phyloP scores from a whole-genome alignment of 2,797 vertebrate genomes.

The Heteromormyrus szaboi region DNA sequence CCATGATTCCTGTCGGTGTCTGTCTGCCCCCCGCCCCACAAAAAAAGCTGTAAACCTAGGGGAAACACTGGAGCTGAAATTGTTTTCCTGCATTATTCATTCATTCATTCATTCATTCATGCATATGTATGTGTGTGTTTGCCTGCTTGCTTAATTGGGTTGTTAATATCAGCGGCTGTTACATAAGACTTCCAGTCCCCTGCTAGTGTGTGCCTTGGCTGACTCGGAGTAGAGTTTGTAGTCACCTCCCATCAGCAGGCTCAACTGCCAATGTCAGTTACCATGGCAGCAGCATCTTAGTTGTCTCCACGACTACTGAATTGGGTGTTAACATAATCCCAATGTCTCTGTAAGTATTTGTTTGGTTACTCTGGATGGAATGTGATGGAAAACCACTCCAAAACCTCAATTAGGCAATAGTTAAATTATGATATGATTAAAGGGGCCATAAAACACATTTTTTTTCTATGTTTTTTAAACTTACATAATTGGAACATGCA shows the following conservation, averaged over 20 bases:
- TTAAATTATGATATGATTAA: not conserved
- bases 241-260: constrained; percentile 10
- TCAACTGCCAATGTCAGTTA: constrained; percentile 19
- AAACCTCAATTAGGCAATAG: not conserved
- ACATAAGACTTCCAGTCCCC: not conserved
- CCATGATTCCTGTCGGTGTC: not conserved
- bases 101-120: not conserved
- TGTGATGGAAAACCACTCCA: not conserved
- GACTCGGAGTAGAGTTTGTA: not conserved
- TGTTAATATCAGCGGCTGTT: not conserved
- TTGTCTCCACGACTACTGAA: constrained; percentile 23
- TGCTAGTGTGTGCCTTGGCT: not conserved
- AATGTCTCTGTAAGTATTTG: constrained; percentile 10
- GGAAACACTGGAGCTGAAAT: not conserved
- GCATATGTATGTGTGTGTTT: not conserved
- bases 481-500: not conserved
- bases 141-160: not conserved
- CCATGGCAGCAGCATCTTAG: constrained; percentile 20
- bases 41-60: not conserved
- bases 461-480: not conserved
- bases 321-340: constrained; percentile 19
- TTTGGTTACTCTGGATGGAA: not conserved
- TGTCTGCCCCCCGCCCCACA: no score
- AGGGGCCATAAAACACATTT: not conserved
- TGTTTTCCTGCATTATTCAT: not conserved